These are phyloP conservation scores for Cydia fagiglandana DNA, from an alignment of 1,140 invertebrate genomes.

Conservation along the genomic window DNA sequence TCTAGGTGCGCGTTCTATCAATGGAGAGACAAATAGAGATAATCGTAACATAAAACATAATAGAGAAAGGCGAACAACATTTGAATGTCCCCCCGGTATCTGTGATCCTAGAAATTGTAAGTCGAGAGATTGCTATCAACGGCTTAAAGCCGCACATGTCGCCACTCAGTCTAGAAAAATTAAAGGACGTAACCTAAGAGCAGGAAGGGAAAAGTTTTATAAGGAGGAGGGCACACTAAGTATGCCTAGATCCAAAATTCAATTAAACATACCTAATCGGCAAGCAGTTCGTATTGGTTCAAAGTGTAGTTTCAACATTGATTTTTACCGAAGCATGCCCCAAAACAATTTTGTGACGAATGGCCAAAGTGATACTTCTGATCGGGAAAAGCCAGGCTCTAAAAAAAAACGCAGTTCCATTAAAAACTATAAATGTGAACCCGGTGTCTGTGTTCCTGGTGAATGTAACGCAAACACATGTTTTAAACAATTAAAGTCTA, in stretches of 20 bases:
- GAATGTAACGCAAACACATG: not conserved
- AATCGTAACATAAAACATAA: not conserved
- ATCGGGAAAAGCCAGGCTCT: not conserved
- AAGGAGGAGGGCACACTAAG: not conserved
- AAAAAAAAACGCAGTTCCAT: not conserved
- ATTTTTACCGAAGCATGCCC: not conserved
- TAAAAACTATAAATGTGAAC: not conserved
- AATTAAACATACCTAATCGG: not conserved
- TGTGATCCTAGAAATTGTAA: not conserved
- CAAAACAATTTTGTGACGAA: not conserved
- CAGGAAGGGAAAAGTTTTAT: not conserved
- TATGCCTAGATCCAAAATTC: not conserved
- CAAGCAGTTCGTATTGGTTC: not conserved
- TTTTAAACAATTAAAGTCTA: not conserved
- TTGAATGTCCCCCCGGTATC: not conserved
- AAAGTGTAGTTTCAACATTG: not conserved
- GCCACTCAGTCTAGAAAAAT: not conserved
- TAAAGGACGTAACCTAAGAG: not conserved
- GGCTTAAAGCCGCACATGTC: not conserved
- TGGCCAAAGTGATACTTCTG: not conserved
- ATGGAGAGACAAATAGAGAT: not conserved
- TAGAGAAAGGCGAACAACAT: not conserved
- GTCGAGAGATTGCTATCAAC: not conserved
- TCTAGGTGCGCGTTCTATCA: not conserved
- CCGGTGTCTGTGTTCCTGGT: not conserved